These are phyloP conservation scores for Hippoglossus stenolepis DNA, from an alignment of 2,113 vertebrate genomes.

Conservation along the genomic window DNA sequence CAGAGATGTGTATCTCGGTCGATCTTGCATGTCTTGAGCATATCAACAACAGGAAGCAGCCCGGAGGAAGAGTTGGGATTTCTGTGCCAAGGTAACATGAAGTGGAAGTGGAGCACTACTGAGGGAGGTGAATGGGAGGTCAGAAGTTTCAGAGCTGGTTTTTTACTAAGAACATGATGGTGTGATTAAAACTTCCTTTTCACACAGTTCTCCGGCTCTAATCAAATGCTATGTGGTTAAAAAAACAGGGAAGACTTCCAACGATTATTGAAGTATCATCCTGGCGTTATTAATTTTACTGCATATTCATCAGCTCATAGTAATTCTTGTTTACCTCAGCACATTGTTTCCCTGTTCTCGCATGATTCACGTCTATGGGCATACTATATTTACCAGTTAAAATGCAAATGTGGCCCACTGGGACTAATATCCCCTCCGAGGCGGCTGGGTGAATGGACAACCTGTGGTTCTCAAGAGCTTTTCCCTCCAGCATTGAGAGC, in stretches of 20 bases:
- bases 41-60: slow-evolving; percentile 62
- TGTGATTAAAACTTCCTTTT: slow-evolving; percentile 23
- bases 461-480: slow-evolving; percentile 49
- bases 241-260: too few species aligned
- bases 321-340: slow-evolving; percentile 13
- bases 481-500: slow-evolving; percentile 32
- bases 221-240: too few species aligned
- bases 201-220: too few species aligned
- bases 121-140: slow-evolving; percentile 54
- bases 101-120: slow-evolving; percentile 22
- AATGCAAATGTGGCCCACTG: slow-evolving; percentile 61
- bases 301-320: background rate
- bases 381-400: slow-evolving; percentile 52
- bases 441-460: slow-evolving; percentile 28
- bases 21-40: slow-evolving; percentile 58
- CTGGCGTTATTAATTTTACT: slow-evolving; percentile 6
- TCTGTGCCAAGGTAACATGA: slow-evolving; percentile 32
- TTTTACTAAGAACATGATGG: slow-evolving; percentile 5
- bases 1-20: slow-evolving; percentile 42
- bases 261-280: background rate
- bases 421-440: slow-evolving; percentile 41
- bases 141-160: slow-evolving; percentile 20
- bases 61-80: slow-evolving; percentile 27
- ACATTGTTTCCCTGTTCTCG: slow-evolving; percentile 35
- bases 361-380: slow-evolving; percentile 10